Percentiles rank a stretch among this genome's conserved stretches.
These are phyloP conservation scores for Onychostruthus taczanowskii DNA, from an alignment of 2,113 vertebrate genomes.

Conservation along the genomic window DNA sequence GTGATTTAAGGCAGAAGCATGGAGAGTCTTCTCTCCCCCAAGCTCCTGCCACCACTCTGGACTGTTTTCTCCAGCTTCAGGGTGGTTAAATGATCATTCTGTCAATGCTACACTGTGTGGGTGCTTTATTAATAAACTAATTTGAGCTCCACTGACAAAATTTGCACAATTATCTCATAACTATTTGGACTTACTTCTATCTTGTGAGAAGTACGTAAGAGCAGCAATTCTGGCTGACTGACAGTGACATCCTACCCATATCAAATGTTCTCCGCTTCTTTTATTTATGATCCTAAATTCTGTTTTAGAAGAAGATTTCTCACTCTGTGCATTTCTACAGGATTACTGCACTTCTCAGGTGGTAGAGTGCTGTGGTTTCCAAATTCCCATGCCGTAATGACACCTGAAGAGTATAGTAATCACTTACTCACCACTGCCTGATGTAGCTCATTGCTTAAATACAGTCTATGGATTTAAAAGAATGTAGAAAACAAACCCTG, in stretches of 20 bases:
- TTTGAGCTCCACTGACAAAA: not conserved
- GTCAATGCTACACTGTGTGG: not conserved
- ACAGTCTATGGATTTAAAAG: not conserved
- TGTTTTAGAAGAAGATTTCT: not conserved
- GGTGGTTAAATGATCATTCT: not conserved
- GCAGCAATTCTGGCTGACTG: not conserved
- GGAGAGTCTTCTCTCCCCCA: not conserved
- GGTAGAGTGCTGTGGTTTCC: not conserved
- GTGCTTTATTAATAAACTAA: not conserved
- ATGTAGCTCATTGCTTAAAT: conserved; percentile 24
- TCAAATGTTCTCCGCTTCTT: not conserved
- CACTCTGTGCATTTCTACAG: not conserved
- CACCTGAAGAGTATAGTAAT: not conserved
- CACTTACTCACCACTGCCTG: not conserved
- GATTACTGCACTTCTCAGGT: not conserved
- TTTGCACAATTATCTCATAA: not conserved
- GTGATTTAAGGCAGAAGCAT: not conserved
- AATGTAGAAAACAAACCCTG: not conserved
- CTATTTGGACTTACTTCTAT: not conserved
- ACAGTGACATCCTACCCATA: not conserved
- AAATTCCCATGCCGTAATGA: not conserved
- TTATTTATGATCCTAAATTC: not conserved
- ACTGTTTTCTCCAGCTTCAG: not conserved
- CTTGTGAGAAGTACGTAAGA: not conserved
- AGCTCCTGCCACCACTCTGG: not conserved